Percentiles rank a stretch among this genome's conserved stretches.
Conservation (phyloP, 2,113 vertebrate species). For the Chionis minor region DNA sequence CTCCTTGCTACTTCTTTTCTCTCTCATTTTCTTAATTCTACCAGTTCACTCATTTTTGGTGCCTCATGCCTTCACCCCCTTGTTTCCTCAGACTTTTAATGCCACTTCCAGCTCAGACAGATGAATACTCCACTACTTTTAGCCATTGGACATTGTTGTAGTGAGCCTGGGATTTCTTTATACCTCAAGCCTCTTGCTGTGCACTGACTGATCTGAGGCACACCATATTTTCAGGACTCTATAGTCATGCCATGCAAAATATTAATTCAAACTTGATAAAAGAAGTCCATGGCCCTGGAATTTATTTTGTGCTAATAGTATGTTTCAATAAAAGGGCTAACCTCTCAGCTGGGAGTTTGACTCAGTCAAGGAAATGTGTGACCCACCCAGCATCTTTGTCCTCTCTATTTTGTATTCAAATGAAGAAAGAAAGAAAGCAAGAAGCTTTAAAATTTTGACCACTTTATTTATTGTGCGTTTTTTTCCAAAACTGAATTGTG, state of each 20-base stretch:
- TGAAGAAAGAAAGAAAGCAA: background rate
- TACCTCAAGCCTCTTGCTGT: background rate
- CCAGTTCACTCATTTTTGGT: background rate
- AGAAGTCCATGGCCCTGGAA: background rate
- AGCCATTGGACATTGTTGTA: background rate
- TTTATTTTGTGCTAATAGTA: background rate
- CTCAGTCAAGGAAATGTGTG: background rate
- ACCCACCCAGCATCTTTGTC: background rate
- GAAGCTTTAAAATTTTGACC: background rate
- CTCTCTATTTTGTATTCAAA: background rate
- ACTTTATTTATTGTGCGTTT: slow-evolving; percentile 1
- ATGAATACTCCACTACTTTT: background rate
- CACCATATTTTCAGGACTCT: background rate
- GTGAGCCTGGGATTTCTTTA: background rate
- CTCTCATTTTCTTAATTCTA: background rate
- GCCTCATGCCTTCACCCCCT: background rate
- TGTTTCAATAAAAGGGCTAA: background rate
- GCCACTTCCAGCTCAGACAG: background rate
- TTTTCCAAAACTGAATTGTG: background rate
- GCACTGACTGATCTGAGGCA: background rate
- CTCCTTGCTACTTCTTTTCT: background rate
- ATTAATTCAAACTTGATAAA: background rate
- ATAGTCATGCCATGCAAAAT: background rate
- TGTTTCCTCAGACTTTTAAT: background rate
- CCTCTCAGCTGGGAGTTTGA: background rate